Evolutionary conservation across 2,797 vertebrate species (phyloP).

Genomic region (Acrossocheilus fasciatus): DNA sequence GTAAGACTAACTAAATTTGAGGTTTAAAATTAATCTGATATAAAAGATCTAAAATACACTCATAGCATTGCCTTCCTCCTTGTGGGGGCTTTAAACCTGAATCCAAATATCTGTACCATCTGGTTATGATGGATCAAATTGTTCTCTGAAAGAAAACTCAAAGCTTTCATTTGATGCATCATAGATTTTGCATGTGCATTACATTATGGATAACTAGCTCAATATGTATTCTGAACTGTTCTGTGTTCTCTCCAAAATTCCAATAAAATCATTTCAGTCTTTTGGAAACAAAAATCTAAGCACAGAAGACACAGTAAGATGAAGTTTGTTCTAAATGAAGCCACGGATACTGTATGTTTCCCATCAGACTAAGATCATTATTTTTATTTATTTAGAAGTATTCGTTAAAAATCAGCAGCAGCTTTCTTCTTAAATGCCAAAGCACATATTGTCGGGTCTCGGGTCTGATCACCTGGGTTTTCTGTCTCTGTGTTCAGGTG

Average conservation of each 20-base stretch:
- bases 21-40: background rate
- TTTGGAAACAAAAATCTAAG: conserved; percentile 6
- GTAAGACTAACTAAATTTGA: background rate
- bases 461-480: too few species aligned
- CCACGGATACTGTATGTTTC: background rate
- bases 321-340: background rate
- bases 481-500: too few species aligned
- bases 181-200: conserved; percentile 14
- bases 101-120: conserved; percentile 11
- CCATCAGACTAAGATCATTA: background rate
- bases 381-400: conserved; percentile 5
- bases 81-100: background rate
- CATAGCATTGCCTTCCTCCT: background rate
- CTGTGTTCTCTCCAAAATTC: background rate
- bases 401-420: background rate
- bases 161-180: background rate
- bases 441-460: too few species aligned
- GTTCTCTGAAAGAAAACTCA: background rate
- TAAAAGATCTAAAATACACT: background rate
- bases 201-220: conserved; percentile 3
- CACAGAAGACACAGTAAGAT: background rate
- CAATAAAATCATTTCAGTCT: background rate
- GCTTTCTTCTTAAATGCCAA: background rate
- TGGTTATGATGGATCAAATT: background rate
- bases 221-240: conserved; percentile 3